Evolutionary conservation across 2,888 invertebrate species (phyloP).

Genomic region (Bombyx huttoni): DNA sequence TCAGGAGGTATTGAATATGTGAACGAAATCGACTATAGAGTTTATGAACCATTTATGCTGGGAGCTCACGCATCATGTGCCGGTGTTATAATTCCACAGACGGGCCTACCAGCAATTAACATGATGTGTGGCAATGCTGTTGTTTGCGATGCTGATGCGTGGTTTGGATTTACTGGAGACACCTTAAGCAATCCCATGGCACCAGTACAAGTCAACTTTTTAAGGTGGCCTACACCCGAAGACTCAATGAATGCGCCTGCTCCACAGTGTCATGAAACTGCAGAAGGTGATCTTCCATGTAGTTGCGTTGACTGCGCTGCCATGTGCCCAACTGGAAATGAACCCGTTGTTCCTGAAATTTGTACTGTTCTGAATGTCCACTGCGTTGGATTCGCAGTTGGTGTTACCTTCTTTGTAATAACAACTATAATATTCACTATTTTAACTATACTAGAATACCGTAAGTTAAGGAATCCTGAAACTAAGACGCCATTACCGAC

Average conservation of each 20-base stretch:
- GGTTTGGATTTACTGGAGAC: constrained; percentile 78
- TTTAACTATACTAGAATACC: constrained; percentile 24
- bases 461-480: constrained; percentile 12
- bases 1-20: constrained; percentile 43
- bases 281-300: constrained; percentile 73
- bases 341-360: constrained; percentile 45
- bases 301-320: constrained; percentile 83
- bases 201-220: constrained; percentile 77
- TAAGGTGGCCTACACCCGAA: constrained; percentile 37
- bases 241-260: constrained; percentile 55
- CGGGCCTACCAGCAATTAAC: constrained; percentile 81
- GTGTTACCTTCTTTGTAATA: constrained; percentile 67
- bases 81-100: constrained; percentile 81
- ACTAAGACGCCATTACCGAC: constrained; percentile 7
- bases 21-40: constrained; percentile 51
- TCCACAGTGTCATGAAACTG: constrained; percentile 73
- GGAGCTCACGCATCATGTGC: constrained; percentile 84
- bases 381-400: constrained; percentile 75
- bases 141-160: constrained; percentile 75
- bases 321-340: constrained; percentile 71
- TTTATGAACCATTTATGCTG: constrained; percentile 75
- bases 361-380: constrained; percentile 75
- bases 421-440: constrained; percentile 36
- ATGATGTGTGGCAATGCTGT: constrained; percentile 82
- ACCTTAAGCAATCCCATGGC: constrained; percentile 58